Evolutionary conservation across 2,797 vertebrate genomes (phyloP), one percentile per base, ranked within the genome.

Genomic region (Myoxocephalus aenaeus): DNA sequence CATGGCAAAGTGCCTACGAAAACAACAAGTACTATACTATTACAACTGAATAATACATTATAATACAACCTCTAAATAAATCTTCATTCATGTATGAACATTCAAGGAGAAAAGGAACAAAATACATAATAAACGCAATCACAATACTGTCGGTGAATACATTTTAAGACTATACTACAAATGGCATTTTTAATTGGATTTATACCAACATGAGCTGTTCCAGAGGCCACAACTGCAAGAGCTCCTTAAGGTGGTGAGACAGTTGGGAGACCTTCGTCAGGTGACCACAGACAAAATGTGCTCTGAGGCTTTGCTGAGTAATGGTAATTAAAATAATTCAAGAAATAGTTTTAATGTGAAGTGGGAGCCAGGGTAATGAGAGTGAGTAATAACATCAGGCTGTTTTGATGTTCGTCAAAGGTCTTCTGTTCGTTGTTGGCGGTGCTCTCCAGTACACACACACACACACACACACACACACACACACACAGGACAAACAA

Each of bases 391-490:
- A 34, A 51, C 44, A 81, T 58, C 65, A 8, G 70, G 56, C 42
- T 82, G 74, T 57, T 86, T 71, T 83, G 70, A 76, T 79, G 59
- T 80, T 84, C 83, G 42, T 65, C 65, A 63, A 44, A 71, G 68
- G 67, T 38, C 32, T 64, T 72, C 36, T 15, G 50, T 70, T 82
- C 36, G 54, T 68, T 50, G 65, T 56, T 27, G 51, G 29, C 32
- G 53, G 17, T 38, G 27, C 11, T 72, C 48, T 83, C 29, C 56
- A 50, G 50, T 27, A 17, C 29, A 18, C 54, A 57, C 54, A 54
- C 22, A 27, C 51, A 14, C 22, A 25, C 51, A 53, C 51, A 25
- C 50, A 53, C n/a, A 22, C 51, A 53, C 22, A 54, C 51, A 17
- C 18, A 50, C 48, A 48, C 46, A 48, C 17, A 48, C 18, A 9